Percentiles rank a stretch among this genome's conserved stretches.
These are phyloP conservation scores for Argyra leucocephala DNA, from an alignment of 2,888 invertebrate genomes.

Conservation along the genomic window DNA sequence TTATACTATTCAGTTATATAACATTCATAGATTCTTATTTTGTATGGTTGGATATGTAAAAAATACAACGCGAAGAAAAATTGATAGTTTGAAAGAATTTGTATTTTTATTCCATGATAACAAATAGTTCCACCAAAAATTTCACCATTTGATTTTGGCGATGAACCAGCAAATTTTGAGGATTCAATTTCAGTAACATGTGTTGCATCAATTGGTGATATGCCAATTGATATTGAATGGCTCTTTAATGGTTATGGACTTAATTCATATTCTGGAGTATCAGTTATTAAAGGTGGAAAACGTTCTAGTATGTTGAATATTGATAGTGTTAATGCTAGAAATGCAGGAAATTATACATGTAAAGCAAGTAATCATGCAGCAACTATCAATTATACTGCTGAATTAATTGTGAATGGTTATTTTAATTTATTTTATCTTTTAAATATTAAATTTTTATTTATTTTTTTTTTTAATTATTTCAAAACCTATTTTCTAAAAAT, in stretches of 20 bases:
- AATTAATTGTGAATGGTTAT: slow-evolving; percentile 52
- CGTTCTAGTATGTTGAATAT: slow-evolving; percentile 56
- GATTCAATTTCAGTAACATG: slow-evolving; percentile 62
- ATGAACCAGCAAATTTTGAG: slow-evolving; percentile 58
- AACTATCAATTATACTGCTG: slow-evolving; percentile 48
- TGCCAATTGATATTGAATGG: slow-evolving; percentile 61
- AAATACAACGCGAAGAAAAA: too few relatives aligned
- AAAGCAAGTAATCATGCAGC: slow-evolving; percentile 58
- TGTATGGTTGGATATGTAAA: too few relatives aligned
- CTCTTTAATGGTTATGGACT: slow-evolving; percentile 46
- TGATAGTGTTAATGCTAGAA: slow-evolving; percentile 55
- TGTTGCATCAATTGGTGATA: slow-evolving; percentile 59
- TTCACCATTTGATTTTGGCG: slow-evolving; percentile 66
- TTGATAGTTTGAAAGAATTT: too few relatives aligned
- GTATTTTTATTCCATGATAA: too few relatives aligned
- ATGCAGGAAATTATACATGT: slow-evolving; percentile 69
- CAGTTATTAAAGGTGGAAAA: slow-evolving; percentile 51
- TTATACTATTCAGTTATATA: too few relatives aligned
- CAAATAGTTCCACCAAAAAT: slow-evolving; percentile 64
- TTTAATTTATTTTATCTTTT: neutral
- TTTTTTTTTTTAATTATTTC: neutral
- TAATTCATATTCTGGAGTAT: slow-evolving; percentile 45
- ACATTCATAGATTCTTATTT: too few relatives aligned
- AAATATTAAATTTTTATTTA: neutral
- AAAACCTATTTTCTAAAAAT: too few relatives aligned